Evolutionary conservation across 2,113 vertebrate genomes (phyloP).

Genomic region (Fulica atra): DNA sequence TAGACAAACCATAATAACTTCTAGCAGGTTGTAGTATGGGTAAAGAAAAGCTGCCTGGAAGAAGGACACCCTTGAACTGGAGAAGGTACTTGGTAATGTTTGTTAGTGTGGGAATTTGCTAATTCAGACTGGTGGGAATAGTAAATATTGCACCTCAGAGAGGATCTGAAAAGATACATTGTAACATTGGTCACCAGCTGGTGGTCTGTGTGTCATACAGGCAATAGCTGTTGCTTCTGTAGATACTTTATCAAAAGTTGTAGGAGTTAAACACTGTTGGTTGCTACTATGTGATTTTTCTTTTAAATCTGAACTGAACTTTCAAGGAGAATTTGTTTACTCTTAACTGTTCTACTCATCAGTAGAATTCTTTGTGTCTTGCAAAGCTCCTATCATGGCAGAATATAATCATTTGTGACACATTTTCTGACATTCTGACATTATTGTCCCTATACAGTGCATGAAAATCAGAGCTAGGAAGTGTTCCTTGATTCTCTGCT

Average conservation of each 20-base stretch:
- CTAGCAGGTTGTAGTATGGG: neutral
- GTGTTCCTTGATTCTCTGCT: conserved; percentile 22
- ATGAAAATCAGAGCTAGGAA: neutral
- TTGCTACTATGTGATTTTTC: neutral
- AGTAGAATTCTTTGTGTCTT: conserved; percentile 11
- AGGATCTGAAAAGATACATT: neutral
- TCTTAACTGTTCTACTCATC: neutral
- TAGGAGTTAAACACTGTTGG: neutral
- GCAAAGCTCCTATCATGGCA: neutral
- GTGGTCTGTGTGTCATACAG: neutral
- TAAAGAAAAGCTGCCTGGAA: neutral
- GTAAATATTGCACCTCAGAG: neutral
- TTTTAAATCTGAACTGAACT: neutral
- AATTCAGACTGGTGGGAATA: neutral
- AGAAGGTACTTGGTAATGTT: neutral
- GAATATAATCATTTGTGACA: neutral
- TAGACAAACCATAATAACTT: neutral
- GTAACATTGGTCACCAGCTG: neutral
- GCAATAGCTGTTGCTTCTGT: neutral
- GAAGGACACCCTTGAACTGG: neutral
- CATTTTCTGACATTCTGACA: conserved; percentile 4
- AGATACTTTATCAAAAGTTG: neutral
- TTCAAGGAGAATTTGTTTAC: conserved; percentile 22
- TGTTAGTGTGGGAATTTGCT: neutral
- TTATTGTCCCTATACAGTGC: neutral